Percentiles rank a stretch among this genome's conserved stretches.
Evolutionary conservation across 2,888 invertebrate genomes (phyloP).

Genomic region (Drosophila pegasa): DNA sequence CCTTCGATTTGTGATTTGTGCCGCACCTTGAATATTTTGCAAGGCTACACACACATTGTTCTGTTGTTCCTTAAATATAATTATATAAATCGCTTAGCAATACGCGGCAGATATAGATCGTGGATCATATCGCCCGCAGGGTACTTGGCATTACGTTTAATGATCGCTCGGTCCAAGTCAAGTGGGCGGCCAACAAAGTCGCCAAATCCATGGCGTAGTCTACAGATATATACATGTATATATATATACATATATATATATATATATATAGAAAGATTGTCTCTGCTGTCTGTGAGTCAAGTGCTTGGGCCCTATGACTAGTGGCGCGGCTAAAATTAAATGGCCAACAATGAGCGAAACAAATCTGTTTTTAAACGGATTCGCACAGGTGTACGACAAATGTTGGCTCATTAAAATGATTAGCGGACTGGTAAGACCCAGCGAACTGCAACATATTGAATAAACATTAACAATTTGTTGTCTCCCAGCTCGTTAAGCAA

Average conservation of each 20-base stretch:
- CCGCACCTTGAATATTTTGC: constrained; percentile 64
- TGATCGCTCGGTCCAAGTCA: constrained; percentile 25
- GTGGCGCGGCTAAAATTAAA: constrained; percentile 66
- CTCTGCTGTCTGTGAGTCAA: constrained; percentile 16
- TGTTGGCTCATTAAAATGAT: constrained; percentile 77
- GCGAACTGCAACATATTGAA: constrained; percentile 6
- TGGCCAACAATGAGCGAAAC: constrained; percentile 53
- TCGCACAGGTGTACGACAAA: constrained; percentile 71
- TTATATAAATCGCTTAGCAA: constrained; percentile 58
- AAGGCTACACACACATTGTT: constrained; percentile 29
- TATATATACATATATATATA: background rate
- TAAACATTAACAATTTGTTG: constrained; percentile 15
- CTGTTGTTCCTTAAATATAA: constrained; percentile 14
- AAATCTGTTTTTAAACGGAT: constrained; percentile 78
- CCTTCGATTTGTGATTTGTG: constrained; percentile 76
- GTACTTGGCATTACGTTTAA: constrained; percentile 40
- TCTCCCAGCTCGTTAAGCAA: constrained; percentile 57
- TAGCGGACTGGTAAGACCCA: constrained; percentile 56
- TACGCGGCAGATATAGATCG: constrained; percentile 13
- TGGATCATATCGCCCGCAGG: constrained; percentile 14
- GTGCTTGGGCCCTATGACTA: constrained; percentile 31
- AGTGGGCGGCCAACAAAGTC: constrained; percentile 45
- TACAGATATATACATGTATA: background rate
- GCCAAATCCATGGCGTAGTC: constrained; percentile 14
- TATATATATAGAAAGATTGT: background rate